phyloP scores from a whole-genome alignment of 2,888 invertebrate genomes.

The Tortrix viridana region DNA sequence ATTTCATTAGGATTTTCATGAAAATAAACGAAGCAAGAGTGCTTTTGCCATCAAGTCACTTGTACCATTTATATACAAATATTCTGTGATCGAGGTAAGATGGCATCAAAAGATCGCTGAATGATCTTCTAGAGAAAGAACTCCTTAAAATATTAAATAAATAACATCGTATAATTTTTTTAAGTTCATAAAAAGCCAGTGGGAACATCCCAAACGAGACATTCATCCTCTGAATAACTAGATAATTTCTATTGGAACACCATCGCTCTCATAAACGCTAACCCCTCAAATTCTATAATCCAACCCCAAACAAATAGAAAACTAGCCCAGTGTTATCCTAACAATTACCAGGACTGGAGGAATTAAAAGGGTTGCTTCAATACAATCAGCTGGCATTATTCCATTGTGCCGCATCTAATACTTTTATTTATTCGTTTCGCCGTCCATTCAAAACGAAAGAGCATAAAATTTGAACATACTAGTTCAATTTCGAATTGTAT shows the following conservation, averaged over 20 bases:
- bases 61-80: no score
- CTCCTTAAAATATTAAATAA: neutral
- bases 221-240: conserved; percentile 23
- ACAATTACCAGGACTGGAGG: conserved; percentile 55
- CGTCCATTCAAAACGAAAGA: conserved; percentile 13
- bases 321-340: conserved; percentile 50
- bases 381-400: conserved; percentile 43
- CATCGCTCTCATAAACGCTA: conserved; percentile 23
- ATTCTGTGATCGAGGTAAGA: no score
- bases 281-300: conserved; percentile 33
- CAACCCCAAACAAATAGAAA: conserved; percentile 39
- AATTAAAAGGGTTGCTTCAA: conserved; percentile 53
- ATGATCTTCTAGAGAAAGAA: no score
- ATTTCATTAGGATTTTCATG: no score
- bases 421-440: conserved; percentile 44
- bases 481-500: conserved; percentile 9
- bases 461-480: conserved; percentile 7
- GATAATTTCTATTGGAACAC: conserved; percentile 34
- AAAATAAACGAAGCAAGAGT: no score
- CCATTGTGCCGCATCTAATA: conserved; percentile 47
- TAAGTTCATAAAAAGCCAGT: neutral
- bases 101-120: no score
- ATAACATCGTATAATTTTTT: neutral
- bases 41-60: no score
- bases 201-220: neutral